Conservation (phyloP, 2,888 invertebrate species). For the Hydrotaea cyrtoneurina region DNA sequence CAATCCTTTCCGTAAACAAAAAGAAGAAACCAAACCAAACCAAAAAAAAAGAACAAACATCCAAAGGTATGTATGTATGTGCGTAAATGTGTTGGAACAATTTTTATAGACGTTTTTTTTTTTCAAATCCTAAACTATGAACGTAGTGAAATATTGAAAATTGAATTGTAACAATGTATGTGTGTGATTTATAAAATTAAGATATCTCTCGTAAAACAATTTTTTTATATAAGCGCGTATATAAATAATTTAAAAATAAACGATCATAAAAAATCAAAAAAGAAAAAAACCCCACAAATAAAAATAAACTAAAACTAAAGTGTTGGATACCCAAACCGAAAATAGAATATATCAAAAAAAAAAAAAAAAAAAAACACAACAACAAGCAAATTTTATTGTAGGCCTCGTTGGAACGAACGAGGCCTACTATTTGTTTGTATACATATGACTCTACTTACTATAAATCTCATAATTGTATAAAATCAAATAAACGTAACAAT, state of each 20-base stretch:
- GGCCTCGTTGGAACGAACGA: background rate
- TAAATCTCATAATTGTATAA: background rate
- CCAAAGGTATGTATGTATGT: conserved; percentile 33
- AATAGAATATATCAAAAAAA: conserved; percentile 31
- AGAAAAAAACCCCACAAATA: background rate
- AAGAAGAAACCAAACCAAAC: background rate
- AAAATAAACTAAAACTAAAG: conserved; percentile 16
- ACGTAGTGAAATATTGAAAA: conserved; percentile 38
- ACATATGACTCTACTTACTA: background rate
- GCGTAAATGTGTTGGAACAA: conserved; percentile 4
- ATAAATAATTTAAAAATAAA: conserved; percentile 35
- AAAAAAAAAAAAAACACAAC: too few relatives aligned
- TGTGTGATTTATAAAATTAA: conserved; percentile 64
- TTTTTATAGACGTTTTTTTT: conserved; percentile 14
- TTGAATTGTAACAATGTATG: conserved; percentile 61
- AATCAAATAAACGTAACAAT: background rate
- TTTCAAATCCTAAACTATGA: conserved; percentile 49
- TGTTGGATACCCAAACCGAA: background rate
- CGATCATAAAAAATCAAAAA: conserved; percentile 40
- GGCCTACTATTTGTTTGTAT: background rate
- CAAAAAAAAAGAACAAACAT: conserved; percentile 27
- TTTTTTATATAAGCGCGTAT: conserved; percentile 54
- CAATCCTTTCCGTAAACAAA: conserved; percentile 18
- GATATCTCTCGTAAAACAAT: conserved; percentile 62
- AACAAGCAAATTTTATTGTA: background rate